Conservation (phyloP, 1,140 invertebrate genomes). For the Agrypnia vestita region DNA sequence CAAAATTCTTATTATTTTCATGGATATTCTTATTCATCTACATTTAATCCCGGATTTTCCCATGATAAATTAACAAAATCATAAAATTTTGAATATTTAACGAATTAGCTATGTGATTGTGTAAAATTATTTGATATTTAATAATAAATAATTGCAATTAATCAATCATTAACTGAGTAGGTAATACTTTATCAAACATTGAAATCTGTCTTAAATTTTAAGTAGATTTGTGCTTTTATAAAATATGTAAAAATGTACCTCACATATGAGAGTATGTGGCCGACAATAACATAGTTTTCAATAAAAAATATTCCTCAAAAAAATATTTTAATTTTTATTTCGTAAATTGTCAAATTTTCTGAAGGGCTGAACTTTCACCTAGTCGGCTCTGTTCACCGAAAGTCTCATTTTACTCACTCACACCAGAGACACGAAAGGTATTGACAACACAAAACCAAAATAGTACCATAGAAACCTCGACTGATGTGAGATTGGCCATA, state of each 20-base stretch:
- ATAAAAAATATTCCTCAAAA: conserved; percentile 52
- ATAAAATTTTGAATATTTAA: not conserved
- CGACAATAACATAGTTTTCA: conserved; percentile 60
- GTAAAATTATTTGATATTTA: conserved; percentile 9
- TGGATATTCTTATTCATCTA: too few species aligned
- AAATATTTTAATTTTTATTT: conserved; percentile 7
- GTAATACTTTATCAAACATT: conserved; percentile 9
- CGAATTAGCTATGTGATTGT: conserved; percentile 14
- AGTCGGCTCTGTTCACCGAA: too few species aligned
- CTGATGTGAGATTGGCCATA: too few species aligned
- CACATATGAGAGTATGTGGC: conserved; percentile 54
- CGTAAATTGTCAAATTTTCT: too few species aligned
- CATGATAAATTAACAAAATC: not conserved
- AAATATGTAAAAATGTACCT: conserved; percentile 27
- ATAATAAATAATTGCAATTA: conserved; percentile 27
- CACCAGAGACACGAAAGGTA: too few species aligned
- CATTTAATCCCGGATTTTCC: too few species aligned
- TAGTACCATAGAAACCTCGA: too few species aligned
- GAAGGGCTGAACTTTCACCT: too few species aligned
- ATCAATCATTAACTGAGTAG: conserved; percentile 44
- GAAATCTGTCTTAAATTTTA: conserved; percentile 26
- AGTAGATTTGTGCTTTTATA: conserved; percentile 44
- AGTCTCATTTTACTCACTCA: too few species aligned
- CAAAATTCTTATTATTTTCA: too few species aligned
- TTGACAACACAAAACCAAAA: too few species aligned